These are phyloP conservation scores for Sterna hirundo DNA, from an alignment of 2,113 vertebrate species.

Conservation along the genomic window DNA sequence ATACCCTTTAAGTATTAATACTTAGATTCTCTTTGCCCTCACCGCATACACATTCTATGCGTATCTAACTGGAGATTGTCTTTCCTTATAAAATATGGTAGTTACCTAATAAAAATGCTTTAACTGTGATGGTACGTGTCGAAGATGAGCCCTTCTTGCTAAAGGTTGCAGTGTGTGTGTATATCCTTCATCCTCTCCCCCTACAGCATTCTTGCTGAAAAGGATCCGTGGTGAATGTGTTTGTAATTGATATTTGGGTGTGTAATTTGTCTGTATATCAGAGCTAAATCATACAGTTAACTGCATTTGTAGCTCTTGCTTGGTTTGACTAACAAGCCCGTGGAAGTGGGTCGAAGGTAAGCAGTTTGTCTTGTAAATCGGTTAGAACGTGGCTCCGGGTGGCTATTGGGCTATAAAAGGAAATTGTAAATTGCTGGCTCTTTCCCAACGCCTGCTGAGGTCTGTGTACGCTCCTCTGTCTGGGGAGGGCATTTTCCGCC, in stretches of 20 bases:
- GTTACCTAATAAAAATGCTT: neutral
- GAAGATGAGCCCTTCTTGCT: neutral
- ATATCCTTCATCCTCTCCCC: neutral
- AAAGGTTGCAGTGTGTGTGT: rapidly evolving
- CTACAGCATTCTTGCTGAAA: neutral
- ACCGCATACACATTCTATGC: neutral
- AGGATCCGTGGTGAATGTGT: neutral
- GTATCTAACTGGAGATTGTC: neutral
- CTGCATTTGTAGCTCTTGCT: neutral
- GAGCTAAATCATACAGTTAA: neutral
- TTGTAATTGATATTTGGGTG: neutral
- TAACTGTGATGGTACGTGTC: neutral
- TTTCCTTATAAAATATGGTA: neutral
- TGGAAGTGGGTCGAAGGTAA: neutral
- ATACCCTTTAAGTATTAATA: neutral
- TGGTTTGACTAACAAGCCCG: neutral
- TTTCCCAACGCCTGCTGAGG: neutral
- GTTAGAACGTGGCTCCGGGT: neutral
- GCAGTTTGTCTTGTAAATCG: neutral
- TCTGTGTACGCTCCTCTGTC: too few relatives aligned
- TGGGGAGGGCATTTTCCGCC: neutral
- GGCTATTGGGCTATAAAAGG: neutral
- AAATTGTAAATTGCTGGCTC: neutral
- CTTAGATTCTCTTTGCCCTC: neutral
- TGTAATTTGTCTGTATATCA: neutral